These are phyloP conservation scores for Struthio camelus DNA, from an alignment of 2,113 vertebrate genomes.

Conservation along the genomic window DNA sequence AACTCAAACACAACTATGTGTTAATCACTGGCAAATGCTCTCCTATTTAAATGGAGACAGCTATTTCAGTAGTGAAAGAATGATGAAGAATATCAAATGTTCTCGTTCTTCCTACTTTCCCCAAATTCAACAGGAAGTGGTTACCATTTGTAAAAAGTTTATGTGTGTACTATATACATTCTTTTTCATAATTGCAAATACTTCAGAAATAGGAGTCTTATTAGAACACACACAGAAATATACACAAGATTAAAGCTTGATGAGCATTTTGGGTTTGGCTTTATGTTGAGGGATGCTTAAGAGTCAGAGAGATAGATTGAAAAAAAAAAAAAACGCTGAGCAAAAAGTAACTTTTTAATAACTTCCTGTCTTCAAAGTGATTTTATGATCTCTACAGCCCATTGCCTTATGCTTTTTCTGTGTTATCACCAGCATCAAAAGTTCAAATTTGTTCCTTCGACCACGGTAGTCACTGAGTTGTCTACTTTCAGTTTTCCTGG, in stretches of 20 bases:
- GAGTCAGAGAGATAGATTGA: conserved; percentile 52
- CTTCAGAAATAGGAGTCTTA: conserved; percentile 31
- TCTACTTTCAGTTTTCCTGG: not conserved
- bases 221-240: conserved; percentile 45
- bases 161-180: not conserved
- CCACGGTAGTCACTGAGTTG: not conserved
- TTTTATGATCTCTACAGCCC: not conserved
- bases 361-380: not conserved
- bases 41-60: conserved; percentile 20
- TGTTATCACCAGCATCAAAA: conserved; percentile 22
- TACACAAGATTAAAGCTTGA: conserved; percentile 46
- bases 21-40: conserved; percentile 27
- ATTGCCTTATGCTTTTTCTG: not conserved
- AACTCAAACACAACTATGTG: not conserved
- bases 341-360: conserved; percentile 38
- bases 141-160: not conserved
- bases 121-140: not conserved
- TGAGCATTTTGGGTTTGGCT: conserved; percentile 62
- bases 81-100: conserved; percentile 7
- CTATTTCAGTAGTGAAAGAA: not conserved
- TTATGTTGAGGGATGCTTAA: not conserved
- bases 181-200: conserved; percentile 24
- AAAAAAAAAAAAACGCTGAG: conserved; percentile 50
- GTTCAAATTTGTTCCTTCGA: conserved; percentile 2
- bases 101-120: not conserved